Percentiles rank a stretch among this genome's conserved stretches.
Evolutionary conservation across 2,113 vertebrate species (phyloP).

Genomic region (Apus apus): DNA sequence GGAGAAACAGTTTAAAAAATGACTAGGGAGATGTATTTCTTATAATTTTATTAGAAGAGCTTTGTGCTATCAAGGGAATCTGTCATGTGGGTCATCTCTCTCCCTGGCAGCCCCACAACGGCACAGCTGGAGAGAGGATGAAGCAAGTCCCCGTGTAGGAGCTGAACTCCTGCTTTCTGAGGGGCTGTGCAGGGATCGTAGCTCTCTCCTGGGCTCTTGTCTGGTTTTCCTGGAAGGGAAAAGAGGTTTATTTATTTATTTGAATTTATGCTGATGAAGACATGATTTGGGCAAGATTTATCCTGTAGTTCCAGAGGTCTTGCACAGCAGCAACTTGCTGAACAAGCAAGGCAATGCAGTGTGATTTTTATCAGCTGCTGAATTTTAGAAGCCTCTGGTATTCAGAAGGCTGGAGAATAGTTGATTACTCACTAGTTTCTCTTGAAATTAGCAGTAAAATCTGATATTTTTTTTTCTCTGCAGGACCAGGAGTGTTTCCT

Average conservation of each 20-base stretch:
- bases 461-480: background rate
- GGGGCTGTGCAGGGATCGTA: fast-evolving
- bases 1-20: conserved; percentile 34
- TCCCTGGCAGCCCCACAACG: background rate
- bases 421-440: background rate
- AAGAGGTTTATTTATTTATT: background rate
- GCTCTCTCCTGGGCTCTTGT: background rate
- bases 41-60: background rate
- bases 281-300: background rate
- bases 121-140: background rate
- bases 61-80: background rate
- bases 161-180: background rate
- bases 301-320: background rate
- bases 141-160: background rate
- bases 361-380: background rate
- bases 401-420: background rate
- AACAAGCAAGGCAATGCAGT: background rate
- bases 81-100: background rate
- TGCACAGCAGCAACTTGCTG: background rate
- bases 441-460: background rate
- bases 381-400: background rate
- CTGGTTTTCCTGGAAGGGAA: background rate
- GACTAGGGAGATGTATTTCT: background rate
- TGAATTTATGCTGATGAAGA: background rate
- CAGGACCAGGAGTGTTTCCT: background rate